Evolutionary conservation across 2,888 invertebrate genomes (phyloP).

Genomic region (Listrodromus nycthemerus): DNA sequence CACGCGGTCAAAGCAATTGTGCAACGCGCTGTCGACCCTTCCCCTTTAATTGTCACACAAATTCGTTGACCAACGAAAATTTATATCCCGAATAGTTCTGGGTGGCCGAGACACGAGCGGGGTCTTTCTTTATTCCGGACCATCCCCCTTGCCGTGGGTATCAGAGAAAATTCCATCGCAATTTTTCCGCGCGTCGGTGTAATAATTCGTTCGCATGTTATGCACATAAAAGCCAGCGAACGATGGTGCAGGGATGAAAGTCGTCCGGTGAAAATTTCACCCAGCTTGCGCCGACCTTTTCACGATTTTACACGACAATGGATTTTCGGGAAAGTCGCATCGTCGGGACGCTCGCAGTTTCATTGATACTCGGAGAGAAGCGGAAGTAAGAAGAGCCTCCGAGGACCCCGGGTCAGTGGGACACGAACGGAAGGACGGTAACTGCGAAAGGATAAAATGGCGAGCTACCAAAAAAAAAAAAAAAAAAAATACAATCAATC

Average conservation of each 20-base stretch:
- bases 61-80: constrained; percentile 64
- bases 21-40: constrained; percentile 62
- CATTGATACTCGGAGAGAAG: constrained; percentile 6
- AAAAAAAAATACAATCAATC: background rate
- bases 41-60: constrained; percentile 73
- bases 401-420: background rate
- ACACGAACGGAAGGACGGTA: background rate
- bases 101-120: constrained; percentile 67
- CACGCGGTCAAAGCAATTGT: constrained; percentile 64
- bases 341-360: background rate
- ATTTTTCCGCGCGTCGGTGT: constrained; percentile 72
- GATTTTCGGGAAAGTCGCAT: background rate
- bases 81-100: constrained; percentile 72
- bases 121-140: constrained; percentile 42
- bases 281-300: constrained; percentile 26
- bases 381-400: background rate
- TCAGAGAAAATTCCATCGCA: constrained; percentile 64
- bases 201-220: constrained; percentile 25
- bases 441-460: background rate
- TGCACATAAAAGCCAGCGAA: constrained; percentile 2
- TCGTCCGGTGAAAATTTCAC: constrained; percentile 9
- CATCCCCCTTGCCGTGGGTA: constrained; percentile 50
- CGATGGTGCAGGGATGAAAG: background rate
- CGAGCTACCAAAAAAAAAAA: background rate
- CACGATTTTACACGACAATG: constrained; percentile 30